phyloP scores from a whole-genome alignment of 2,113 vertebrate genomes.

The Cathartes aura region DNA sequence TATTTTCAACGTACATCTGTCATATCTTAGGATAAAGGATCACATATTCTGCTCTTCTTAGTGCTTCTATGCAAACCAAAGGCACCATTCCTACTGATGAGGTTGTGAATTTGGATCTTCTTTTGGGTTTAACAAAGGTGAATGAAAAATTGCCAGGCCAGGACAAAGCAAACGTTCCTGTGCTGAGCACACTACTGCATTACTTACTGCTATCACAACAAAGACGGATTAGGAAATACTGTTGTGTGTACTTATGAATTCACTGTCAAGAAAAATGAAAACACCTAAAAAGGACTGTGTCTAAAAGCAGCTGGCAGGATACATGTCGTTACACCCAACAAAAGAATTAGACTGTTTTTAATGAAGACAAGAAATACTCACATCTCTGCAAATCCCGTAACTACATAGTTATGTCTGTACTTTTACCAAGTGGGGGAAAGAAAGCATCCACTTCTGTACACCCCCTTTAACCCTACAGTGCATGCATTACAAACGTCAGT shows the following conservation, averaged over 20 bases:
- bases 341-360: not conserved
- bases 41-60: not conserved
- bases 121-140: not conserved
- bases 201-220: not conserved
- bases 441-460: not conserved
- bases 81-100: not conserved
- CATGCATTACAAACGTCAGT: not conserved
- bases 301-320: not conserved
- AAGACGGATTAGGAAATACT: not conserved
- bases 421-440: not conserved
- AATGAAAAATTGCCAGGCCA: not conserved
- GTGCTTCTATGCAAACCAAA: not conserved
- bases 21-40: not conserved
- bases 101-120: not conserved
- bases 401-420: not conserved
- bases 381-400: not conserved
- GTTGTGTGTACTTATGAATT: not conserved
- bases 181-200: not conserved
- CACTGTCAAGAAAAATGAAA: not conserved
- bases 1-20: not conserved
- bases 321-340: accelerated
- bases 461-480: not conserved
- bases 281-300: not conserved
- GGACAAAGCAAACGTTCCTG: not conserved
- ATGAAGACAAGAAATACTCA: not conserved